Base-by-base conservation (phyloP, 1,140 invertebrate genomes). In the Aradophagus sp. region DNA sequence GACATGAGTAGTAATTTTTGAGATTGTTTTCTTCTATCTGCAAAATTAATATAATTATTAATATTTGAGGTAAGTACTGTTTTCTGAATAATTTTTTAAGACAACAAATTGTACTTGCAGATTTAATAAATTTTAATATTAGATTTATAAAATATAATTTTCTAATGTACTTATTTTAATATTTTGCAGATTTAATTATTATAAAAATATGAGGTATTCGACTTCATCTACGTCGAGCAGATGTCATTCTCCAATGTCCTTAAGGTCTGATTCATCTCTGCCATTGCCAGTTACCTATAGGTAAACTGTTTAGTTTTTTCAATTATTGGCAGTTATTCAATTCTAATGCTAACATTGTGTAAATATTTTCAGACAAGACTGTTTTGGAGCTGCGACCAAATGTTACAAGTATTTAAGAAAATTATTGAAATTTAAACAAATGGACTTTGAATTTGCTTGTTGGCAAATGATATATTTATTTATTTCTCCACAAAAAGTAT, bases 401-500 rank as follows among this genome's bases (percentile, higher is more conserved):
- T 89, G 95, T 73, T 95, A 95, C 79, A 96, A 96, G 88, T 99
- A 97, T 85, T 84, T 99, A 26, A 87, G 95, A 73, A 89, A 97
- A 76, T 84, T 99, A 26, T 89, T 98, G 15, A 96, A 97, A 85
- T 97, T 96, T 80, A 90, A 95, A 78, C 97, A 99, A 87, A 99
- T 99, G 98, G 98, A 99, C 85, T 99, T 99, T 88, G 96, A 99
- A 83, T 99, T 97, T 89, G 98, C 97, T 1, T 87, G 94, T 7
- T 99, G 97, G 97, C 98, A 99, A 90, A 99, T 99, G 95, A 86
- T 98, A 0, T 98, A 98, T 85, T 87, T 99, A 41, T 97, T 99
- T 85, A 89, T 94, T 48, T 89, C 96, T 0, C 98, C 98, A 15
- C 96, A 99, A 82, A 99, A 98, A 91, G 96, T 99, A 2, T 99